A percentile compares a stretch with the other conserved stretches of the same genome.
Evolutionary conservation across 2,888 invertebrate genomes (phyloP).

Genomic region (Oscheius sp.): DNA sequence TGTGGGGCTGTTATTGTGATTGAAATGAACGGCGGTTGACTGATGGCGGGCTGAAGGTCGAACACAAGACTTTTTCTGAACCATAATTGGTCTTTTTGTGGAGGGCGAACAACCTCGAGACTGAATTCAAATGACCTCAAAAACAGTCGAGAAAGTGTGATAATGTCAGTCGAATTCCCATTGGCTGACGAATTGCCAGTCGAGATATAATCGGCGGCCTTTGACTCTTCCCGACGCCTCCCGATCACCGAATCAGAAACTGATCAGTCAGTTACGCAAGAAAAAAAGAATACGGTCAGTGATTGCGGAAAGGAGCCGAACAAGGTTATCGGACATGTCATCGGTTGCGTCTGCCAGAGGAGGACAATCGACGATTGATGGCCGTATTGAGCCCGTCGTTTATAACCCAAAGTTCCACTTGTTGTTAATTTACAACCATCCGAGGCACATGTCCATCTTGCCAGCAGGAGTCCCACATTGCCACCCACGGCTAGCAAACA

Average conservation of each 20-base stretch:
- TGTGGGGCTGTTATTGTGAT: constrained; percentile 9
- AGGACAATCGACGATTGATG: constrained; percentile 30
- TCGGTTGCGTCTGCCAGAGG: constrained; percentile 15
- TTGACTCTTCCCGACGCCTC: constrained; percentile 24
- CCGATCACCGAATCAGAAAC: background rate
- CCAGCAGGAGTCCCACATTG: background rate
- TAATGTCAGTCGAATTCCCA: constrained; percentile 32
- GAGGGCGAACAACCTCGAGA: background rate
- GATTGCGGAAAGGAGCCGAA: constrained; percentile 27
- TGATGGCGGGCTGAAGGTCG: constrained; percentile 16
- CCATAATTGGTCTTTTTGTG: background rate
- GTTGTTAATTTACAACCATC: background rate
- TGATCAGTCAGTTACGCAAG: constrained; percentile 6
- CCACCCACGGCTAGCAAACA: constrained; percentile 8
- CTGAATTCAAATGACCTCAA: background rate
- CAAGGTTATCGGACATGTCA: constrained; percentile 29
- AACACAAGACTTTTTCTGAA: background rate
- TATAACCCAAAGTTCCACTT: background rate
- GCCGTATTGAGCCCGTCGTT: background rate
- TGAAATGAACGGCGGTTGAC: constrained; percentile 7
- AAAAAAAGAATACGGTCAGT: constrained; percentile 20
- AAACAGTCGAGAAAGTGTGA: constrained; percentile 2
- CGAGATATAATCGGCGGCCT: constrained; percentile 27
- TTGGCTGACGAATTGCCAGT: constrained; percentile 34
- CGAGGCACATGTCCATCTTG: background rate